phyloP scores from a whole-genome alignment of 2,888 invertebrate genomes.

The Rhopalosiphum nymphaeae region DNA sequence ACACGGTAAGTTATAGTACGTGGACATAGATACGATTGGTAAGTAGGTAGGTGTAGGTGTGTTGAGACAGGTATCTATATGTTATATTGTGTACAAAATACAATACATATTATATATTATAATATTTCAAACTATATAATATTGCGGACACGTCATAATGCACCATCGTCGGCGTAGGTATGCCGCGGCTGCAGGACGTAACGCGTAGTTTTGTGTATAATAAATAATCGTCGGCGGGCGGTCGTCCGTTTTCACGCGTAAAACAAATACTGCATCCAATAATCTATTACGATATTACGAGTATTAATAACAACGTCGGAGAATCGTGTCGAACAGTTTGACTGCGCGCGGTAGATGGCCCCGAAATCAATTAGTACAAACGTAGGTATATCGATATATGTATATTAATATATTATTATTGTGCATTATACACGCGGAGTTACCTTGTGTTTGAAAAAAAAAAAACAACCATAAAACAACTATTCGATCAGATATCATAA shows the following conservation, averaged over 20 bases:
- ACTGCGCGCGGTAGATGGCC: background rate
- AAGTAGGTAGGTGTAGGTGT: background rate
- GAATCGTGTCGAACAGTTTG: background rate
- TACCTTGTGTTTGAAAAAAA: background rate
- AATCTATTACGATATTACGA: constrained; percentile 11
- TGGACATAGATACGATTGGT: background rate
- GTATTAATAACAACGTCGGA: constrained; percentile 17
- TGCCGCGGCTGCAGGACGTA: background rate
- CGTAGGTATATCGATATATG: background rate
- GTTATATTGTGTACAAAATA: background rate
- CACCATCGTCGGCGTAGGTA: background rate
- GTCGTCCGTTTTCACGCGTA: constrained; percentile 26
- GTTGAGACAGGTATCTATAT: background rate
- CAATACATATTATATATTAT: background rate
- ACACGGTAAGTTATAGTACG: background rate
- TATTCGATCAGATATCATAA: constrained; percentile 15
- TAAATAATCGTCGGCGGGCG: constrained; percentile 40
- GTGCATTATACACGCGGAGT: background rate
- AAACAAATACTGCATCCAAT: constrained; percentile 32
- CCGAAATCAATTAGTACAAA: constrained; percentile 24
- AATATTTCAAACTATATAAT: background rate
- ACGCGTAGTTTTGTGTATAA: background rate
- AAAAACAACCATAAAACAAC: background rate
- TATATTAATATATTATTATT: background rate
- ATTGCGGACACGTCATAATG: background rate